A percentile compares a stretch with the other conserved stretches of the same genome.
Evolutionary conservation across 2,888 invertebrate genomes (phyloP).

Genomic region (Tipula lateralis): DNA sequence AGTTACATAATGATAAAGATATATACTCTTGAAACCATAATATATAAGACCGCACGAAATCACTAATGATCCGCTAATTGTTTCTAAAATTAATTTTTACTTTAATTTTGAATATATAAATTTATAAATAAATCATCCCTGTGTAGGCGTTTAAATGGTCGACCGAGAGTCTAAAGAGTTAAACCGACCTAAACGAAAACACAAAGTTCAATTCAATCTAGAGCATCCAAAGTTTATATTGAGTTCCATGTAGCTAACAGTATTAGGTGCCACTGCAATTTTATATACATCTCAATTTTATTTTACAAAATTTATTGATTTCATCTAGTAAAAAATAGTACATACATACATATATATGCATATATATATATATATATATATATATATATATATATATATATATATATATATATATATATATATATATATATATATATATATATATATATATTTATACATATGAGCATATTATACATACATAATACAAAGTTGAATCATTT

Average conservation of each 20-base stretch:
- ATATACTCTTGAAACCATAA: not conserved
- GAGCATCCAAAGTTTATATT: not conserved
- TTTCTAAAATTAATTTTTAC: not conserved
- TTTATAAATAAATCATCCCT: not conserved
- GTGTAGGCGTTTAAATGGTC: not conserved
- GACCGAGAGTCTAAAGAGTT: not conserved
- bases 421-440: too few species aligned
- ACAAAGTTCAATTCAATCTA: not conserved
- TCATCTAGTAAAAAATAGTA: not conserved
- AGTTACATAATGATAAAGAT: too few species aligned
- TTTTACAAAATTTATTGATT: not conserved
- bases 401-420: too few species aligned
- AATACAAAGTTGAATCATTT: conserved; percentile 7
- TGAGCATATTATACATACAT: not conserved
- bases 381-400: too few species aligned
- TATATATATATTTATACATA: too few species aligned
- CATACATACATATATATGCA: too few species aligned
- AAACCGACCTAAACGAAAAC: not conserved
- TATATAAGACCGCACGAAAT: not conserved
- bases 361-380: too few species aligned
- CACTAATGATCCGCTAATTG: not conserved
- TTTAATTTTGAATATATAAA: too few species aligned
- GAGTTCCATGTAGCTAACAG: not conserved
- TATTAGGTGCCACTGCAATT: not conserved
- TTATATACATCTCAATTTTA: not conserved